Base-by-base conservation (phyloP, 23 tunicate genomes). In the Styela clava region DNA sequence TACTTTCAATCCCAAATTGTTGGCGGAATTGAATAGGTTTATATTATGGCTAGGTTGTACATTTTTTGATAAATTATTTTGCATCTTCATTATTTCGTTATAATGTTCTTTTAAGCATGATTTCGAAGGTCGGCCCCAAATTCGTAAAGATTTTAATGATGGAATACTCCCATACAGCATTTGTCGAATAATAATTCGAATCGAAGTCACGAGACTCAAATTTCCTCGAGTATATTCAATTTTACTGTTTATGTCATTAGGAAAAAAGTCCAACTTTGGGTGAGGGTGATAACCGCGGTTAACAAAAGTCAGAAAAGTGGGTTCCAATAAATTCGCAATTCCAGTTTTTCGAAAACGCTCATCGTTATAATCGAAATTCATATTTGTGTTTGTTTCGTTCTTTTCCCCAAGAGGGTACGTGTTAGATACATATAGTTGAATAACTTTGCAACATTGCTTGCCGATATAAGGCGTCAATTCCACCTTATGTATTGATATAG, bases 141-240 rank as follows among this genome's bases (percentile, higher is more conserved):
- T 74, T 22, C 52, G 35, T 25, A 92, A 26, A 19, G 33, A 9
- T 33, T 52, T 1, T 22, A 92, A 35, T 3, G 97, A 87, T 27
- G 97, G 92, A 24, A 92, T 85, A 61, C 83, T 84, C 33, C 97
- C 97, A 0, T n/a, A 27, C n/a, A 83, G 78, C 97, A 92, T 92
- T 23, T 65, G 70, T 37, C 69, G 23, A 1, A 92, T 64, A 3
- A 70, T 82, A 28, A 92, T 74, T 61, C 90, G 83, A 9, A 92
- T 62, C 0, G 92, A 88, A 7, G 78, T 63, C 2, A 87, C 82
- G 35, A 69, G 24, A 52, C 73, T 26, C n/a, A 84, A 62, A 23
- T 68, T 65, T 35, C 92, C 97, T 23, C 73, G 27, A 79, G 86
- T 35, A 22, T 64, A 33, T 3, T 33, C 37, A 0, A 31, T 25